Conservation (phyloP, 1,140 invertebrate genomes). For the Ostrea denselamellosa region DNA sequence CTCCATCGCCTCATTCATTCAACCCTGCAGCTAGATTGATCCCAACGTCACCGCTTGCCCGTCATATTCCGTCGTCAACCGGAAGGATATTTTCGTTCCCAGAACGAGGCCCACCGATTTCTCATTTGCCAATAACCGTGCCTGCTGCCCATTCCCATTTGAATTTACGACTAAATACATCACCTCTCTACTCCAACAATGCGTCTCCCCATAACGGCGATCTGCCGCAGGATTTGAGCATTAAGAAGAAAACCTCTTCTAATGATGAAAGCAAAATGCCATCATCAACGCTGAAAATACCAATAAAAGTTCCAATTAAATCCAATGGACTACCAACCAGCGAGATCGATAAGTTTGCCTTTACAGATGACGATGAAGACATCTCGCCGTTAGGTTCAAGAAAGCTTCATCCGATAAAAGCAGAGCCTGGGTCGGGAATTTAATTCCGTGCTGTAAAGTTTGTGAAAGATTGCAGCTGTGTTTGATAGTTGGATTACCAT, state of each 20-base stretch:
- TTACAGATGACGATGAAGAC: conserved; percentile 52
- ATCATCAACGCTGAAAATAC: not conserved
- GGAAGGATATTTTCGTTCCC: conserved; percentile 35
- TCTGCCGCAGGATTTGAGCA: conserved; percentile 51
- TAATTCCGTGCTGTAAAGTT: not conserved
- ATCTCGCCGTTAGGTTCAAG: conserved; percentile 38
- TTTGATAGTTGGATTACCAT: not conserved
- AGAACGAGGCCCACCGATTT: not conserved
- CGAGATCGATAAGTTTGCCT: conserved; percentile 54
- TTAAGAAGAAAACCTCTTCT: conserved; percentile 53
- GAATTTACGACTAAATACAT: conserved; percentile 14
- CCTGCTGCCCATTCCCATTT: conserved; percentile 40
- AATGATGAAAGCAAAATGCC: not conserved
- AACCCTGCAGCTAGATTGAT: not conserved
- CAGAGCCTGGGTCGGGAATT: conserved; percentile 40
- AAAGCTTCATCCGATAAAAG: conserved; percentile 53
- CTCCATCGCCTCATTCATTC: not conserved
- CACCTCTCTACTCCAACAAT: not conserved
- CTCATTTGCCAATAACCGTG: conserved; percentile 2
- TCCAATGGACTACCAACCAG: conserved; percentile 33
- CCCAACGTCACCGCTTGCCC: conserved; percentile 21
- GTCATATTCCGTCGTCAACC: conserved; percentile 21
- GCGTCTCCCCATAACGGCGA: conserved; percentile 43
- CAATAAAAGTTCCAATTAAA: conserved; percentile 33
- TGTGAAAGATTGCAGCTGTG: not conserved